Base-by-base conservation (phyloP, 1,140 invertebrate species). In the Drosophila sp. region DNA sequence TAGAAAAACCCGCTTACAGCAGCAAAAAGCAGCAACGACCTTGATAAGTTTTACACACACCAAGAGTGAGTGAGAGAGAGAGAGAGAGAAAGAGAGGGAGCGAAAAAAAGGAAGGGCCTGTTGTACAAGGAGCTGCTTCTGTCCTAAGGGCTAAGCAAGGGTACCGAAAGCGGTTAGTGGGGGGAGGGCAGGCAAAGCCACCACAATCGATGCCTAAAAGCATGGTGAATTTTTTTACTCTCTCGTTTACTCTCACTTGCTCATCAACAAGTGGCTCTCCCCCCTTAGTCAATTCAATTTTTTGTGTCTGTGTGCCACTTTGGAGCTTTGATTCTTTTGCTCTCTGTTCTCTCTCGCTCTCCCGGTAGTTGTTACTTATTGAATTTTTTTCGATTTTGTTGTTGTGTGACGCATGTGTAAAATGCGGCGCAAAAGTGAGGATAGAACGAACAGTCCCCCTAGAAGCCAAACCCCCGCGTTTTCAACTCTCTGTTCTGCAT, bases 1-100 rank as follows among this genome's bases (percentile, higher is more conserved):
- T 79, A 82, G 83, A 87, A 86, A 87, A 87, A 87, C 84, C 84
- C 84, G 84, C 84, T 87, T 87, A 89, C 85, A 87, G 61, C 84
- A 89, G 84, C 76, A 76, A 77, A 77, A 80, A 77, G 72, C 85
- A 85, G 68, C 76, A 82, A 87, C 84, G 84, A 87, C 84, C 84
- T 87, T 87, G 84, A 87, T 87, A 87, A 84, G 84, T 87, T 84
- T 71, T 71, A 87, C 76, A 72, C 61, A 71, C 44, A 27, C 23
- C n/a, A 17, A 7, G 5, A 44, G 11, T 35, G 10, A 10, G 38
- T 66, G 0, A 66, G 35, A 61, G 60, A 60, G n/a, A 7, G 29
- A 33, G 70, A 10, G 54, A 40, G 35, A 10, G 35, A 38, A 10
- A 60, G n/a, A 29, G 29, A 35, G 32, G 32, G 33, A 60, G 25